A percentile compares a stretch with the other conserved stretches of the same genome.
Conservation (phyloP, 2,888 invertebrate genomes). For the Drosophila pegasa region DNA sequence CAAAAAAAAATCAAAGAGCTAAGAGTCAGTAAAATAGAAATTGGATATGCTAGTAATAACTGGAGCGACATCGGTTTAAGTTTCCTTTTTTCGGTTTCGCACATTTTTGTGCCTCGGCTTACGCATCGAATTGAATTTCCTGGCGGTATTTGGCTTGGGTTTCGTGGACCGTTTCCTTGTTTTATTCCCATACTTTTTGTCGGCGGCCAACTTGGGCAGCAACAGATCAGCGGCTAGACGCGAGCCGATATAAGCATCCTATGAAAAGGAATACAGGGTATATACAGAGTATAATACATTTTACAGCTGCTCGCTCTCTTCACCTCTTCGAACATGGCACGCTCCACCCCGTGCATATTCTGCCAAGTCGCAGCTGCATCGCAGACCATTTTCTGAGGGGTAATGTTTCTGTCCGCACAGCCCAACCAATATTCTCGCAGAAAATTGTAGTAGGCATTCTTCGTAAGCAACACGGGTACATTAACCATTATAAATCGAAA, state of each 20-base stretch:
- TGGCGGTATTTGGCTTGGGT: no score
- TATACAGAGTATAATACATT: no score
- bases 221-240: slow-evolving; percentile 9
- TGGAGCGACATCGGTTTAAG: background rate
- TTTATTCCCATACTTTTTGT: background rate
- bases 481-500: slow-evolving; percentile 4
- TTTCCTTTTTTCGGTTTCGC: background rate
- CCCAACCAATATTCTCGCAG: slow-evolving; percentile 40
- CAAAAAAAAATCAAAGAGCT: background rate
- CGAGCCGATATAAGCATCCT: background rate
- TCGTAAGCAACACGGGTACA: slow-evolving; percentile 21
- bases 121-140: background rate
- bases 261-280: background rate
- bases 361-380: background rate
- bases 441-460: slow-evolving; percentile 26
- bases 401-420: background rate
- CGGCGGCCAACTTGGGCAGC: rapidly evolving
- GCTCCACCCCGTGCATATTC: background rate
- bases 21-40: background rate
- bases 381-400: background rate
- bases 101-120: background rate
- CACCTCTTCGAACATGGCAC: slow-evolving; percentile 1
- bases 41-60: background rate
- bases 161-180: background rate
- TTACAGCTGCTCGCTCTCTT: background rate